Base-by-base conservation (phyloP, 2,888 invertebrate species). In the Drosophila falleni region DNA sequence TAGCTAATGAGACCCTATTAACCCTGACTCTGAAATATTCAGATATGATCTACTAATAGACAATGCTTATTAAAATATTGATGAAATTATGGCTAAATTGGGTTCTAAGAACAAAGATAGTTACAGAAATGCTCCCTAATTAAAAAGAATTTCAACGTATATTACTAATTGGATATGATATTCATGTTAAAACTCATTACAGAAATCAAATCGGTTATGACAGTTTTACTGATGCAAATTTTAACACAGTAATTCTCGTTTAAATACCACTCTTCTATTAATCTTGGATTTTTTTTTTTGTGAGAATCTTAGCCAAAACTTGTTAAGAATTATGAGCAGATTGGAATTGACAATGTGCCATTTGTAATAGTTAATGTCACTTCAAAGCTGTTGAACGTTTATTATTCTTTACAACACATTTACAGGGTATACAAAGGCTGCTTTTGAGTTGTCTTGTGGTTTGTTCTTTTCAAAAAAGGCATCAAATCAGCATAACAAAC, bases 401-500 rank as follows among this genome's bases (percentile, higher is more conserved):
- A 37, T 37, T 51, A 37, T n/a, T 13, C 10, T 37, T 51, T 37
- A 37, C 35, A n/a, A 31, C 31, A 33, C 42, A 19, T 44, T 33
- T 63, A 55, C 62, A 55, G 62, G 56, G 62, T 58, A 50, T 58
- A 11, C 50, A 35, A 35, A 15, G 42, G 26, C 29, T 19, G 53
- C 33, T 33, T 61, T 42, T 33, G 39, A 23, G 15, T 23, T 26
- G 19, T 5, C 15, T 41, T 8, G 49, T 46, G 56, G 29, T 37
- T 39, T 26, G 49, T 54, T 51, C 26, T 56, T 41, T 31, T 67
- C 71, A 80, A 66, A 80, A 81, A 77, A 82, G 83, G 73, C 79
- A 69, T n/a, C 67, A 69, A 83, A 81, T 87, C 80, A 87, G 84
- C 87, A 80, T 77, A 80, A 77, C 81, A 84, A 84, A 84, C 74